Evolutionary conservation across 2,113 vertebrate genomes (phyloP).

Genomic region (Percina caprodes): DNA sequence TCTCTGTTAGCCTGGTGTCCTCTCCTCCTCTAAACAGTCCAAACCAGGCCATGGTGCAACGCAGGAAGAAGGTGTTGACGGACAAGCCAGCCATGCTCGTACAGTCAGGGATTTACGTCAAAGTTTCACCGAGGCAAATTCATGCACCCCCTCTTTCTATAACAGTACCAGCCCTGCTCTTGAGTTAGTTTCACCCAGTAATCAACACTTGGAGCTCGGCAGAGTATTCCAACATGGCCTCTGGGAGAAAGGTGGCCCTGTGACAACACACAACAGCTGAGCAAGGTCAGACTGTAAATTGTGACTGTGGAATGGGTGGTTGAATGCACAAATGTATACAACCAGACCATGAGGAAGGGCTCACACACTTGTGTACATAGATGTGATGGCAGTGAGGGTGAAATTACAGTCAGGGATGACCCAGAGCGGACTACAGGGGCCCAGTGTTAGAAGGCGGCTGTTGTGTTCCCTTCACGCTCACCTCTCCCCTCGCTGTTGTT

Average conservation of each 20-base stretch:
- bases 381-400: constrained; percentile 41
- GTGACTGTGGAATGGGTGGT: constrained; percentile 1
- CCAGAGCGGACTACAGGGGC: constrained; percentile 18
- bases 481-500: constrained; percentile 49
- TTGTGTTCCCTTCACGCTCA: constrained; percentile 22
- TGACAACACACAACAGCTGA: constrained; percentile 81
- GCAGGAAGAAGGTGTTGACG: constrained; percentile 45
- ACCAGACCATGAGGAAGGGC: not conserved
- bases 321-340: constrained; percentile 15
- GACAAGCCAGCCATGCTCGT: constrained; percentile 42
- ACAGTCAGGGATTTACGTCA: constrained; percentile 50
- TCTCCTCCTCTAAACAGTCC: constrained; percentile 11
- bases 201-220: constrained; percentile 48
- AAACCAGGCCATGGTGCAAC: constrained; percentile 7
- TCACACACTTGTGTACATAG: constrained; percentile 12
- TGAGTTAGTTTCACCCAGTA: constrained; percentile 31
- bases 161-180: constrained; percentile 22
- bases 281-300: constrained; percentile 65
- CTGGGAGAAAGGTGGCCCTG: constrained; percentile 19
- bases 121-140: constrained; percentile 40
- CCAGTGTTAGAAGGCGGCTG: constrained; percentile 15
- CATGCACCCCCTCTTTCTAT: constrained; percentile 19
- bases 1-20: constrained; percentile 23
- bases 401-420: constrained; percentile 46
- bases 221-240: constrained; percentile 27